Evolutionary conservation across 2,113 vertebrate genomes (phyloP), one percentile per base, ranked within the genome.

Genomic region (Lophura nycthemera): DNA sequence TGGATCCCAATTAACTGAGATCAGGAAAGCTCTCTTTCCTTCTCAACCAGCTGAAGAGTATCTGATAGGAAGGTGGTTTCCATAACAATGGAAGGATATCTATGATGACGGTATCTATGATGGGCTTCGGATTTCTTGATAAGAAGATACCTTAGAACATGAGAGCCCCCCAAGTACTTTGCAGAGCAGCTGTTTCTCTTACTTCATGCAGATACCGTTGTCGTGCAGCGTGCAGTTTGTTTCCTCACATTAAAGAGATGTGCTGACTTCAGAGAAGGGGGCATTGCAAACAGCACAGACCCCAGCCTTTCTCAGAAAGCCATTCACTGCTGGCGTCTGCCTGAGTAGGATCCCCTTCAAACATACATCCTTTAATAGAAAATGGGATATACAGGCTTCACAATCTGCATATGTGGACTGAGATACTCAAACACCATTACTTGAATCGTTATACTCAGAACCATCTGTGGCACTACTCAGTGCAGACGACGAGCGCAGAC

Each of bases 391-490:
- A 56, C 32, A 65, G 14, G 81, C 38, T 43, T 57, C 52, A 30
- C 1, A n/a, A 83, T 25, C 43, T 60, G 43, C 1, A 0, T 25
- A 29, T 2, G 48, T 8, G 40, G 56, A 59, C 24, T 3, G 32
- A 88, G 27, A 54, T 12, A 20, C 32, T 71, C 2, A 15, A 69
- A 38, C 13, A 22, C 25, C 0, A 0, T 32, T n/a, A 64, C 30
- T 20, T 8, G 22, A 80, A 75, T 42, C 0, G 0, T 30, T 40
- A 38, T 0, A 0, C 5, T 8, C 59, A 66, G 36, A 56, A 16
- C 8, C 32, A 13, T 8, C 14, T 19, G 29, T 48, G 65, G 72
- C 75, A 38, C 8, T 30, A 7, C 14, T 69, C 8, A 21, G 34
- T 43, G 9, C 42, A 27, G 8, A n/a, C 7, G n/a, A n/a, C n/a